Conservation (phyloP, 2,797 vertebrate species). For the Chelmon rostratus region DNA sequence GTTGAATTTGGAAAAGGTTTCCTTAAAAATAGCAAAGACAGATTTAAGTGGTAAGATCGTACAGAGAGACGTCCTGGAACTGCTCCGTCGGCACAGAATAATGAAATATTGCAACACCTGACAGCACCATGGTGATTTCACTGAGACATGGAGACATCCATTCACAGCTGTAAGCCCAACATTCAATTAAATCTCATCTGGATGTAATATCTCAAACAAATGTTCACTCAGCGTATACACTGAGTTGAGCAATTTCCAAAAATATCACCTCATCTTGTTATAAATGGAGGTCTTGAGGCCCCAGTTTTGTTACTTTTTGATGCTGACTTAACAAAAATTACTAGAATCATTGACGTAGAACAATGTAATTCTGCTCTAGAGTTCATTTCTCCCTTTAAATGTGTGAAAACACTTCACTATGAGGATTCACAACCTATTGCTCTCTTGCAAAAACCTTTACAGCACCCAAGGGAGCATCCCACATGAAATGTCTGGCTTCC, state of each 20-base stretch:
- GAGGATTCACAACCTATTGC: conserved; percentile 1
- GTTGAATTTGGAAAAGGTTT: neutral
- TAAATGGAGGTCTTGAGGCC: neutral
- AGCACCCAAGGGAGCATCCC: conserved; percentile 22
- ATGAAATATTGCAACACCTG: conserved; percentile 6
- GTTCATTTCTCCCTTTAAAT: neutral
- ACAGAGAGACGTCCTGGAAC: neutral
- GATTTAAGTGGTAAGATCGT: neutral
- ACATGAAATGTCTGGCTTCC: conserved; percentile 23
- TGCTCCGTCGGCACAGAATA: conserved; percentile 6
- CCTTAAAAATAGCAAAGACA: neutral
- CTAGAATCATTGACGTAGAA: neutral
- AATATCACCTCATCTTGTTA: neutral
- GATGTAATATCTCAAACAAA: conserved; percentile 7
- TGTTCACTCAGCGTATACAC: neutral
- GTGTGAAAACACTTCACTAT: neutral
- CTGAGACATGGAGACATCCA: neutral
- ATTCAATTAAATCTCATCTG: conserved; percentile 3
- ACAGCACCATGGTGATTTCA: neutral
- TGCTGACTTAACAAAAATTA: conserved; percentile 13
- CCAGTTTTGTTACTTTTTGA: neutral
- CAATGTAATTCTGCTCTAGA: conserved; percentile 3
- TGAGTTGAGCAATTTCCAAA: conserved; percentile 4
- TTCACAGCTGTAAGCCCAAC: conserved; percentile 10
- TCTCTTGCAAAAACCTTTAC: conserved; percentile 15